phyloP scores from a whole-genome alignment of 2,888 invertebrate species.

The Tenthredo mesomela region DNA sequence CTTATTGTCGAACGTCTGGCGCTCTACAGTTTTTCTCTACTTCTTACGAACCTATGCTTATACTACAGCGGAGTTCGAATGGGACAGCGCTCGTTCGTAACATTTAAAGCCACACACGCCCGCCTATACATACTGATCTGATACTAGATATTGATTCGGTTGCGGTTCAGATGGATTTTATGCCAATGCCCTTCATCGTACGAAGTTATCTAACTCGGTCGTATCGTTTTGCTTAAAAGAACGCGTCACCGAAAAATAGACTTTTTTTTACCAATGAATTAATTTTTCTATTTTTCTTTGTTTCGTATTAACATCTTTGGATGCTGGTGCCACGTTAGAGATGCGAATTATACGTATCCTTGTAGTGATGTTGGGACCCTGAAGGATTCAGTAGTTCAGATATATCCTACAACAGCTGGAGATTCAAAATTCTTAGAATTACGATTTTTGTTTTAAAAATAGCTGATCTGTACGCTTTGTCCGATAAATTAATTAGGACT shows the following conservation, averaged over 20 bases:
- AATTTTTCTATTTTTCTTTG: not conserved
- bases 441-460: not conserved
- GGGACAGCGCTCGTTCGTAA: not conserved
- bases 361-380: not conserved
- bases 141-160: conserved; percentile 12
- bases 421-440: not conserved
- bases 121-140: not conserved
- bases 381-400: not conserved
- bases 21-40: not conserved
- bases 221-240: not conserved
- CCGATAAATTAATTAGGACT: not conserved
- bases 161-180: conserved; percentile 12
- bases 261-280: not conserved
- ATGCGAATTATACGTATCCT: not conserved
- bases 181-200: not conserved
- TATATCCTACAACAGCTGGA: not conserved
- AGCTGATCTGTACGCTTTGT: not conserved
- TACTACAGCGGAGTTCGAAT: not conserved
- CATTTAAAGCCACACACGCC: not conserved
- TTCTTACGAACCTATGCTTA: not conserved
- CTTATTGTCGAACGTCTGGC: not conserved
- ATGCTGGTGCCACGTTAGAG: not conserved
- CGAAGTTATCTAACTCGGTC: not conserved
- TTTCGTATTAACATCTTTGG: not conserved
- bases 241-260: not conserved